Evolutionary conservation across 2,113 vertebrate species (phyloP).

Genomic region (Struthidea cinerea): DNA sequence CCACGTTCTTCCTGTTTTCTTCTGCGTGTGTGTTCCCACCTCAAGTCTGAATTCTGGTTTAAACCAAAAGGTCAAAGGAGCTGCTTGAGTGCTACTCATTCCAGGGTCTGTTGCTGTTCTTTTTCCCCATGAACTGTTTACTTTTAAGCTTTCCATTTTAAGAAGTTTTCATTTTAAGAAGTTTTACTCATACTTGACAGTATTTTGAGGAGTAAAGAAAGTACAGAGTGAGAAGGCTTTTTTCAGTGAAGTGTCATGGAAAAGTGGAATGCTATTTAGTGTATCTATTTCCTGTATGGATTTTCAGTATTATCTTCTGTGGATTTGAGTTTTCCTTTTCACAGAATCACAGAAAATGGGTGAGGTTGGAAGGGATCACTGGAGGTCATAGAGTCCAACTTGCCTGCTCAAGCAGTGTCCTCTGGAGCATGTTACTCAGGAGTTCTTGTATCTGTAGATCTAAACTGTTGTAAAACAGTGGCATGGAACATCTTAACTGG

Average conservation of each 20-base stretch:
- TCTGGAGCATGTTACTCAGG: neutral
- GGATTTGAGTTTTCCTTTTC: neutral
- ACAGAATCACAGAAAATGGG: neutral
- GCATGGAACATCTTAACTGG: neutral
- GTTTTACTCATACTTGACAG: neutral
- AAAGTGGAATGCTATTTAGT: neutral
- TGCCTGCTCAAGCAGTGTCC: neutral
- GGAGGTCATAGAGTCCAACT: neutral
- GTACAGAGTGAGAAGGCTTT: neutral
- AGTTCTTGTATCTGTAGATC: neutral
- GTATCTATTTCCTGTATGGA: neutral
- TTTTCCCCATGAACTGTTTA: neutral
- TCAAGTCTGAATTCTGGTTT: neutral
- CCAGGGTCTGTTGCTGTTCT: neutral
- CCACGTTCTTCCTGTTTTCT: neutral
- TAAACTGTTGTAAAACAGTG: neutral
- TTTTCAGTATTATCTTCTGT: neutral
- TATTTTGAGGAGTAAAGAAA: neutral
- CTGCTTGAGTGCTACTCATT: neutral
- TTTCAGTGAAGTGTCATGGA: neutral
- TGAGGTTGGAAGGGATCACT: neutral
- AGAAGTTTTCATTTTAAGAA: neutral
- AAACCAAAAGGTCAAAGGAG: neutral
- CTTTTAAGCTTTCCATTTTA: neutral
- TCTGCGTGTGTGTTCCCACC: neutral